Evolutionary conservation across 1,140 invertebrate species (phyloP).

Genomic region (Zaprionus ghesquierei): DNA sequence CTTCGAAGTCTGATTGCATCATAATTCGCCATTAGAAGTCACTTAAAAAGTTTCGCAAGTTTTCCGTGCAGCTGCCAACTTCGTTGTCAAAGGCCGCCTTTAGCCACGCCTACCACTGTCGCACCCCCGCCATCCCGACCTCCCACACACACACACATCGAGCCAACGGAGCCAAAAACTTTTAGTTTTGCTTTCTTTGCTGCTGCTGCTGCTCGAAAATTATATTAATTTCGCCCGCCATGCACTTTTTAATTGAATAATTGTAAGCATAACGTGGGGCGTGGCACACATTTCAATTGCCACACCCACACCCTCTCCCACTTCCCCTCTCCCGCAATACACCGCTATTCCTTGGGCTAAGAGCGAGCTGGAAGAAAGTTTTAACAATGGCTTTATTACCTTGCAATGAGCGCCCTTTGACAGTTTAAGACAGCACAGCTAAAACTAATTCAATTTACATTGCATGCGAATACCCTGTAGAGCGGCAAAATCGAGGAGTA

Average conservation of each 20-base stretch:
- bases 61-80: conserved; percentile 76
- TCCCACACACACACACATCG: not conserved
- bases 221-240: conserved; percentile 60
- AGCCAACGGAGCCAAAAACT: conserved; percentile 35
- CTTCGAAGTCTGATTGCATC: conserved; percentile 43
- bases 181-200: conserved; percentile 38
- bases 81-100: conserved; percentile 64
- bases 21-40: conserved; percentile 80
- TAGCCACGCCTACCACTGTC: conserved; percentile 34
- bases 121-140: not conserved
- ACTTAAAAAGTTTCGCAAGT: conserved; percentile 77
- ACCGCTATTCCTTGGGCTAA: not conserved
- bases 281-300: conserved; percentile 29
- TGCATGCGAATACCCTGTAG: not conserved
- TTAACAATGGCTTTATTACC: not conserved
- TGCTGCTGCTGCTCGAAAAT: conserved; percentile 41
- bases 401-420: not conserved
- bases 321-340: not conserved
- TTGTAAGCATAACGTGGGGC: conserved; percentile 47
- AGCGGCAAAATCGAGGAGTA: not conserved
- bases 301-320: not conserved
- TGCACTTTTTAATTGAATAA: conserved; percentile 64
- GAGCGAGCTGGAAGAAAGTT: not conserved
- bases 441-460: not conserved
- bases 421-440: not conserved